Conservation (phyloP, 1,140 invertebrate species). For the Calliopsis andreniformis region DNA sequence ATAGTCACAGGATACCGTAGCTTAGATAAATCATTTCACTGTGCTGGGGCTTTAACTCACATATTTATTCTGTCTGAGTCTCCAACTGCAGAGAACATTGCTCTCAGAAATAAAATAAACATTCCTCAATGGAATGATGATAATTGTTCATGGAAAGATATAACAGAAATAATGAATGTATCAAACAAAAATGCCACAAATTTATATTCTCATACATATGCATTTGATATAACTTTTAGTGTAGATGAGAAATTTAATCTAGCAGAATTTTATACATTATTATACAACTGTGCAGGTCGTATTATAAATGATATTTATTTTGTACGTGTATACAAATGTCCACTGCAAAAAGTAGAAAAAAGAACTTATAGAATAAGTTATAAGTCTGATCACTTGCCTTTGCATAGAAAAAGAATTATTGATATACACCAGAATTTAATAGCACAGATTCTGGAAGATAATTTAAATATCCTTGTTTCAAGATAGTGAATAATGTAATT, state of each 20-base stretch:
- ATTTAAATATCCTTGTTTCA: conserved; percentile 69
- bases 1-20: conserved; percentile 82
- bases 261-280: conserved; percentile 68
- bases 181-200: not conserved
- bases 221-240: conserved; percentile 76
- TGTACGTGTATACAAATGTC: conserved; percentile 68
- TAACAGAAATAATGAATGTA: conserved; percentile 9
- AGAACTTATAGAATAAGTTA: conserved; percentile 79
- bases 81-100: conserved; percentile 55
- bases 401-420: conserved; percentile 75
- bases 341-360: conserved; percentile 63
- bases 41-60: conserved; percentile 80
- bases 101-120: conserved; percentile 45
- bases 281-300: conserved; percentile 74
- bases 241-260: conserved; percentile 60
- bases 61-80: conserved; percentile 72
- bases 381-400: conserved; percentile 72
- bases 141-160: conserved; percentile 53
- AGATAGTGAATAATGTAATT: conserved; percentile 52
- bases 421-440: conserved; percentile 78
- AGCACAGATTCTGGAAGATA: conserved; percentile 69
- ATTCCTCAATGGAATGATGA: conserved; percentile 2
- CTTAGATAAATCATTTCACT: conserved; percentile 83
- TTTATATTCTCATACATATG: conserved; percentile 68
- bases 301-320: conserved; percentile 75